Evolutionary conservation across 2,113 vertebrate species (phyloP).

Genomic region (Alouatta palliata): DNA sequence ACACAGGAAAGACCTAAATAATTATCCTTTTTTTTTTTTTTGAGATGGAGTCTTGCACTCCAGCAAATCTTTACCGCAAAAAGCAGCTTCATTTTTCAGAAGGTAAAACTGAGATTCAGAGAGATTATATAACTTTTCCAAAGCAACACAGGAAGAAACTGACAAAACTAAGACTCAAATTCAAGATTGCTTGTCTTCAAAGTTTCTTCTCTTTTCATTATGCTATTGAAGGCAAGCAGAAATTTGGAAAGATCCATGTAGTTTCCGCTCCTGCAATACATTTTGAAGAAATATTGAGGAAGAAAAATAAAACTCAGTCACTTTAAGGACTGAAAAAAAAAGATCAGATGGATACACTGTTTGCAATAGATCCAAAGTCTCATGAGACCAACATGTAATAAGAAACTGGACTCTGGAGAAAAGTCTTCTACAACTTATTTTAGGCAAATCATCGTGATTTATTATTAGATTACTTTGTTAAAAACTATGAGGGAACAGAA

Average conservation of each 20-base stretch:
- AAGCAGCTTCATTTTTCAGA: background rate
- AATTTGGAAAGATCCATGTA: background rate
- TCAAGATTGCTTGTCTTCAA: background rate
- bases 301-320: background rate
- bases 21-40: background rate
- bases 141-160: background rate
- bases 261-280: background rate
- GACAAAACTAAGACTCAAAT: background rate
- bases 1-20: background rate
- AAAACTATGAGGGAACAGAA: background rate
- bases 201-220: background rate
- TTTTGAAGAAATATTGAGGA: conserved; percentile 1
- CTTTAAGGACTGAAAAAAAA: background rate
- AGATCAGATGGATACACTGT: background rate
- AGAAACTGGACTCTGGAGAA: conserved; percentile 9
- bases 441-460: background rate
- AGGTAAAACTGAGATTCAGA: background rate
- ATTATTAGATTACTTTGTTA: background rate
- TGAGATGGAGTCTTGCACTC: too few species aligned
- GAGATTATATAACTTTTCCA: background rate
- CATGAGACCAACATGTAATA: background rate
- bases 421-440: background rate
- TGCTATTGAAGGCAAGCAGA: background rate
- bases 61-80: background rate
- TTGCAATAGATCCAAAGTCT: background rate